These are phyloP conservation scores for Calycopis cecrops DNA, from an alignment of 1,140 invertebrate genomes.

Conservation along the genomic window DNA sequence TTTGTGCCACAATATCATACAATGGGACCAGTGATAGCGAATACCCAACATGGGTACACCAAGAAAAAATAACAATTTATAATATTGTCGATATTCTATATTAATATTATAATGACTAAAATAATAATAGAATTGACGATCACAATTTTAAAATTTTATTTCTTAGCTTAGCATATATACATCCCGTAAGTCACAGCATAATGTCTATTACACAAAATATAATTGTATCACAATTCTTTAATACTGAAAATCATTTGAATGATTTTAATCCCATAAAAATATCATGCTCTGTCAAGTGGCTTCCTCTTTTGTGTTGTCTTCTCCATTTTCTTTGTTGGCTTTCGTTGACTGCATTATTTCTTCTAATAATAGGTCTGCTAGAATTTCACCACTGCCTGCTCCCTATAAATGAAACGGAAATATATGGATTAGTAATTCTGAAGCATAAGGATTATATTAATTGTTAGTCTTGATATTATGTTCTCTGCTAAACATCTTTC, in stretches of 20 bases:
- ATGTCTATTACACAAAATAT: slow-evolving; percentile 26
- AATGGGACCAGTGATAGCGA: too few relatives aligned
- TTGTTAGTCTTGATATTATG: too few relatives aligned
- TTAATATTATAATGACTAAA: too few relatives aligned
- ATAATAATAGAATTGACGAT: slow-evolving; percentile 8
- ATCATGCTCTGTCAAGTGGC: slow-evolving; percentile 58
- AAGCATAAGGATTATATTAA: slow-evolving; percentile 5
- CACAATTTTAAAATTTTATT: slow-evolving; percentile 11
- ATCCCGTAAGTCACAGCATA: slow-evolving; percentile 8
- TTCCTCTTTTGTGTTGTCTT: slow-evolving; percentile 41
- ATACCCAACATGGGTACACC: too few relatives aligned
- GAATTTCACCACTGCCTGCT: slow-evolving; percentile 48
- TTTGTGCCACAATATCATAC: too few relatives aligned
- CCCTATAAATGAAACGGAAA: slow-evolving; percentile 36
- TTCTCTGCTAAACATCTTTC: too few relatives aligned
- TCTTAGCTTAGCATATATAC: slow-evolving; percentile 11
- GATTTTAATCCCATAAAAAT: slow-evolving; percentile 47
- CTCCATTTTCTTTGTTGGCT: slow-evolving; percentile 34
- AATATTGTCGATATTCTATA: too few relatives aligned
- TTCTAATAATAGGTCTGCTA: slow-evolving; percentile 60
- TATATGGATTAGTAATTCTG: neutral
- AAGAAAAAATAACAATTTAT: too few relatives aligned
- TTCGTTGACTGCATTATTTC: slow-evolving; percentile 46
- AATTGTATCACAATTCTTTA: slow-evolving; percentile 60
- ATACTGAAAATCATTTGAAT: slow-evolving; percentile 47